A percentile compares a stretch with the other conserved stretches of the same genome.
Conservation (phyloP, 64 coral and sea anemone species). For the Cladopsammia gracilis region DNA sequence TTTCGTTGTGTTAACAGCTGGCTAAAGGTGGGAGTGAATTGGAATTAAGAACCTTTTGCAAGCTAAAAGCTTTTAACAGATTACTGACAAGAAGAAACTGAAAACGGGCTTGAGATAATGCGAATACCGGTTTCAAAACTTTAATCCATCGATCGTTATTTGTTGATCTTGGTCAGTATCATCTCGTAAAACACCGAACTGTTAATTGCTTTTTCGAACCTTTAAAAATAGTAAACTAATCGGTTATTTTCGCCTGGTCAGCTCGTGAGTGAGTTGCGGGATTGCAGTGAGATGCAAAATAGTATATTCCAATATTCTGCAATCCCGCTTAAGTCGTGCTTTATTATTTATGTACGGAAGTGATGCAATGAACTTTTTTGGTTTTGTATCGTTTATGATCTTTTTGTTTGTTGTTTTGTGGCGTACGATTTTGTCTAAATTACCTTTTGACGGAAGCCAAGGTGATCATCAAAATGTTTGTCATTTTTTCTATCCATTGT, state of each 20-base stretch:
- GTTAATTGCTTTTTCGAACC: background rate
- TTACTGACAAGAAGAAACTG: constrained; percentile 10
- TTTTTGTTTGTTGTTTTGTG: constrained; percentile 4
- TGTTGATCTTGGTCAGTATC: background rate
- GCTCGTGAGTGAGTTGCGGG: no score
- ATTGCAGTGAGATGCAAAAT: no score
- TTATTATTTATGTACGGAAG: no score
- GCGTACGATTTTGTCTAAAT: background rate
- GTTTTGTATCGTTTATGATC: background rate
- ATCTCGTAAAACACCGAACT: background rate
- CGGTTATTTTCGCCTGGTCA: background rate
- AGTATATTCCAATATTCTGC: no score
- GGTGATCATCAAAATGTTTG: constrained; percentile 23
- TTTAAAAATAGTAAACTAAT: background rate
- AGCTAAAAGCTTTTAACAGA: constrained; percentile 40
- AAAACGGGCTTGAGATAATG: background rate
- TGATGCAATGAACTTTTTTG: background rate
- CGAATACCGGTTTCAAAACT: background rate
- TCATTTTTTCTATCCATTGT: constrained; percentile 12
- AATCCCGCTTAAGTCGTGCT: no score
- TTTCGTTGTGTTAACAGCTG: background rate
- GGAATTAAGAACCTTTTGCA: constrained; percentile 27
- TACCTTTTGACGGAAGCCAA: background rate
- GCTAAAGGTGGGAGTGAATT: background rate
- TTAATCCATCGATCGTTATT: background rate